Evolutionary conservation across 1,140 invertebrate species (phyloP).

Genomic region (Paralvinella palmiformis): DNA sequence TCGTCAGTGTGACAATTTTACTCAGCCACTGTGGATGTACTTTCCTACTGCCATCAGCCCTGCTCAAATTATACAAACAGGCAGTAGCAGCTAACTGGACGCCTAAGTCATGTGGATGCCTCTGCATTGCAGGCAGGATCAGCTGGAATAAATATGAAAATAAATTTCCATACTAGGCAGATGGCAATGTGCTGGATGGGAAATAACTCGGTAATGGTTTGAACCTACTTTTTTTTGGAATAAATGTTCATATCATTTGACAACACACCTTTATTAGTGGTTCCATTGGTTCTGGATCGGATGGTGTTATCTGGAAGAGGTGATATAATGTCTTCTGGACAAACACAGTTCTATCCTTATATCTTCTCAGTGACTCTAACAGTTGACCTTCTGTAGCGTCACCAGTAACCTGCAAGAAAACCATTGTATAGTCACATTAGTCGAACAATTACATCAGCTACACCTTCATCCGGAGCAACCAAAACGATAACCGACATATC

Average conservation of each 20-base stretch:
- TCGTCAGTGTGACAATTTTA: constrained; percentile 63
- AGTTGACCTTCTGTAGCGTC: constrained; percentile 61
- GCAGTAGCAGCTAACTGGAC: constrained; percentile 77
- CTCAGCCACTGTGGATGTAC: constrained; percentile 65
- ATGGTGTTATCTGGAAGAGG: constrained; percentile 63
- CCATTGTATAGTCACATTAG: neutral
- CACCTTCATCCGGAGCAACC: no score
- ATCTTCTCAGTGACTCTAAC: constrained; percentile 60
- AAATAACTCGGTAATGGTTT: neutral
- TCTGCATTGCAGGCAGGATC: constrained; percentile 65
- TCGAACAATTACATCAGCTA: no score
- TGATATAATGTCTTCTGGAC: constrained; percentile 69
- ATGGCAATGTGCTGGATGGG: no score
- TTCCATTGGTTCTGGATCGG: constrained; percentile 57
- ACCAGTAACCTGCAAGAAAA: constrained; percentile 57
- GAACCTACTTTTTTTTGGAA: neutral
- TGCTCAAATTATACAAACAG: constrained; percentile 73
- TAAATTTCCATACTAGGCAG: no score
- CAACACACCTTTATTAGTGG: constrained; percentile 60
- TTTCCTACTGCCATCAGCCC: constrained; percentile 60
- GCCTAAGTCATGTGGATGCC: constrained; percentile 60
- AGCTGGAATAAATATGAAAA: constrained; percentile 50
- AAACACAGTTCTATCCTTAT: constrained; percentile 59
- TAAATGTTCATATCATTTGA: constrained; percentile 10
- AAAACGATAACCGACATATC: no score